Base-by-base conservation (phyloP, 2,797 vertebrate genomes). In the Pseudomugil tenellus region DNA sequence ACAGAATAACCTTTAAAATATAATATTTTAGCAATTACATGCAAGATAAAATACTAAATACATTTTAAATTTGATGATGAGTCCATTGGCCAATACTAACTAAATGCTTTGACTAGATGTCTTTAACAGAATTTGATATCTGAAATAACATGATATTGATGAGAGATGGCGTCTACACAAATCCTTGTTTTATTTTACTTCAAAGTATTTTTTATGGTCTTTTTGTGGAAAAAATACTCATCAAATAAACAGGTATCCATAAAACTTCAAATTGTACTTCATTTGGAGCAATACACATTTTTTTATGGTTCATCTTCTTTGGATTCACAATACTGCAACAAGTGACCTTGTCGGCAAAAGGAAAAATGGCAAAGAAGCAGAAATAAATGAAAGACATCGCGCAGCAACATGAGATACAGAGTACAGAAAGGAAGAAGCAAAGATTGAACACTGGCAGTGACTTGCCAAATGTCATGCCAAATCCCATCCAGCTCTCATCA, bases 371-470 rank as follows among this genome's bases (percentile, higher is more conserved):
- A 41, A 34, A 62, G 34, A 68, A 52, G 58, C 53, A 56, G 49
- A 74, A 81, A 64, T 66, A 32, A 46, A 61, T 43, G 64, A 25
- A 32, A 21, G 61, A 80, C 59, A 77, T 25, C 7, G 57, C 64
- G 66, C 74, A 63, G 71, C 66, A 62, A 67, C 55, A 63, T 35
- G 55, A 54, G 57, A 70, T 67, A 78, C 29, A 19, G 26, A 9
- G 23, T 68, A 56, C 74, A 28, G 39, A 23, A 56, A 64, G 39
- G 48, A 70, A 49, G 70, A 64, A 7, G 12, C 74, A 79, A 79
- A 67, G 19, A 31, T 21, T 7, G 6, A 11, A 85, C 72, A 72
- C 78, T 67, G 77, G 66, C 43, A n/a, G n/a, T 5, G 17, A 49
- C 49, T 56, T 35, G 67, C 46, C 16, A 55, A 53, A 59, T 67